Percentiles rank a stretch among this genome's conserved stretches.
Evolutionary conservation across 2,113 vertebrate genomes (phyloP).

Genomic region (Gila orcuttii): DNA sequence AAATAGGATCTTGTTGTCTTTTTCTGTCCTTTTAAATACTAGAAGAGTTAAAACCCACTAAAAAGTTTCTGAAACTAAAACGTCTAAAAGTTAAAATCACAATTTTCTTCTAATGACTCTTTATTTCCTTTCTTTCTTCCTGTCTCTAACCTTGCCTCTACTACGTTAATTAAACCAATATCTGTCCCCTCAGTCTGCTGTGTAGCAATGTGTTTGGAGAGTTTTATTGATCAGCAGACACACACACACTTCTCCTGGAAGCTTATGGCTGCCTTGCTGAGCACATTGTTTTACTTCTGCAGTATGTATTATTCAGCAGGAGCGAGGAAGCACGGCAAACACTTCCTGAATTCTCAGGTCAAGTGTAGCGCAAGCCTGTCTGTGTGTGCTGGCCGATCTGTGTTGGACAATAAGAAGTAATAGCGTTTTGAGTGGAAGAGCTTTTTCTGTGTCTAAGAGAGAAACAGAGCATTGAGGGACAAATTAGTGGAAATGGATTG

Average conservation of each 20-base stretch:
- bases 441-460: background rate
- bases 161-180: constrained; percentile 8
- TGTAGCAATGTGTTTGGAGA: constrained; percentile 52
- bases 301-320: constrained; percentile 70
- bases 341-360: constrained; percentile 12
- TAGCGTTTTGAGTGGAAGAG: background rate
- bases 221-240: constrained; percentile 64
- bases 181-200: constrained; percentile 13
- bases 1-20: background rate
- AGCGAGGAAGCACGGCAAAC: background rate
- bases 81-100: background rate
- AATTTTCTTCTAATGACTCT: background rate
- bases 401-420: background rate
- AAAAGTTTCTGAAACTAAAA: background rate
- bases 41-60: background rate
- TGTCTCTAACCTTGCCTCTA: background rate
- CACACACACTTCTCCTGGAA: constrained; percentile 16
- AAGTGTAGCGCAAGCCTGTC: background rate
- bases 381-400: background rate
- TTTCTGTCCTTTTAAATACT: background rate
- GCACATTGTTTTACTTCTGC: constrained; percentile 56
- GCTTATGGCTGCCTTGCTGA: constrained; percentile 52
- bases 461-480: background rate
- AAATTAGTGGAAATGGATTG: background rate
- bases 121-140: background rate